Evolutionary conservation across 2,888 invertebrate species (phyloP).

Genomic region (Schrankia costaestrigalis): DNA sequence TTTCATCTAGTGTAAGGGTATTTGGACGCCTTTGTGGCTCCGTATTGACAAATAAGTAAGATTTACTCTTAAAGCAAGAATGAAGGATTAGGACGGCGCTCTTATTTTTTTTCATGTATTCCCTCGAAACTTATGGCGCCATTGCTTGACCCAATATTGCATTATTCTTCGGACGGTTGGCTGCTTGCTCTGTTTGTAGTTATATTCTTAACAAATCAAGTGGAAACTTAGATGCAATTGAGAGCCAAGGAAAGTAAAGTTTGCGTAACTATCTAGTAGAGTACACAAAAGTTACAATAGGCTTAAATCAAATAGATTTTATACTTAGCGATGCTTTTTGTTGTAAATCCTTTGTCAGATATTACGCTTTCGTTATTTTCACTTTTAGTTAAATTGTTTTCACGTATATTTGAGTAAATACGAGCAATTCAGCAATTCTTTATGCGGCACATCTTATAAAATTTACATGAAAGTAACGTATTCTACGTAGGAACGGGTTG

Average conservation of each 20-base stretch:
- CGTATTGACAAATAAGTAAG: slow-evolving; percentile 80
- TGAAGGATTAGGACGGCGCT: slow-evolving; percentile 69
- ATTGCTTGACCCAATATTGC: slow-evolving; percentile 56
- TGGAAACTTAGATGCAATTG: slow-evolving; percentile 59
- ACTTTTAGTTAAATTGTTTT: slow-evolving; percentile 26
- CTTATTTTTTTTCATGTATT: slow-evolving; percentile 50
- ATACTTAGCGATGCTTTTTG: slow-evolving; percentile 16
- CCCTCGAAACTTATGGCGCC: slow-evolving; percentile 65
- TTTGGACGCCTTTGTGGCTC: slow-evolving; percentile 78
- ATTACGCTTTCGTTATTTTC: slow-evolving; percentile 32
- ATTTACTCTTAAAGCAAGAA: slow-evolving; percentile 73
- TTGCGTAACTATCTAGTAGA: slow-evolving; percentile 61
- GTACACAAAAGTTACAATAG: slow-evolving; percentile 42
- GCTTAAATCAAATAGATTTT: slow-evolving; percentile 38
- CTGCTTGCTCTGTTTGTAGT: slow-evolving; percentile 47
- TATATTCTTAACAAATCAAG: slow-evolving; percentile 66
- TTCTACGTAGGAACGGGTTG: slow-evolving; percentile 59
- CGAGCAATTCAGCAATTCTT: slow-evolving; percentile 32
- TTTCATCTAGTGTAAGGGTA: slow-evolving; percentile 74
- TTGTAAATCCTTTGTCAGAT: slow-evolving; percentile 20
- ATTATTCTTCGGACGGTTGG: slow-evolving; percentile 55
- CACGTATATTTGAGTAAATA: slow-evolving; percentile 18
- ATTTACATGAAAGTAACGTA: slow-evolving; percentile 44
- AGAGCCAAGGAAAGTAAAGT: slow-evolving; percentile 47
- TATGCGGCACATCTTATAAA: slow-evolving; percentile 45